A percentile compares a stretch with the other conserved stretches of the same genome.
These are phyloP conservation scores for Drosophila takahashii DNA, from an alignment of 1,140 invertebrate genomes.

Conservation along the genomic window DNA sequence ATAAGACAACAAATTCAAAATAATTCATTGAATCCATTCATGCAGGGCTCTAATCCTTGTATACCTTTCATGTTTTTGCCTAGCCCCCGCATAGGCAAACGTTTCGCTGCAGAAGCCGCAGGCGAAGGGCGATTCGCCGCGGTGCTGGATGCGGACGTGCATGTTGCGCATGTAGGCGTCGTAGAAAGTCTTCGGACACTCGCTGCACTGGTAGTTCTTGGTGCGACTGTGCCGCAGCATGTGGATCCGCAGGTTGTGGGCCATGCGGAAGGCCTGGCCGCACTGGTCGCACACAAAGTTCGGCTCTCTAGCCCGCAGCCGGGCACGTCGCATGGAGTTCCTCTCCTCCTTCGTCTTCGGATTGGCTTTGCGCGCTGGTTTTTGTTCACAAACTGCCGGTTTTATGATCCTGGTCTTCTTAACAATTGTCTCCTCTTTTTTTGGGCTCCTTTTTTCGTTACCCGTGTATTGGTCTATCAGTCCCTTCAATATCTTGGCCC, in stretches of 20 bases:
- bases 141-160: slow-evolving; percentile 59
- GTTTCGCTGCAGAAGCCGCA: slow-evolving; percentile 53
- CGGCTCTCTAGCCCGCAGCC: slow-evolving; percentile 43
- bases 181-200: slow-evolving; percentile 62
- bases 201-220: slow-evolving; percentile 57
- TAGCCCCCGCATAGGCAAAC: slow-evolving; percentile 45
- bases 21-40: no score
- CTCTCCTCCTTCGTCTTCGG: slow-evolving; percentile 48
- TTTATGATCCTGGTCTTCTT: not conserved
- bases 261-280: slow-evolving; percentile 56
- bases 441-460: not conserved
- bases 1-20: no score
- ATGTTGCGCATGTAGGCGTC: slow-evolving; percentile 71
- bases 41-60: no score
- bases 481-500: slow-evolving; percentile 21
- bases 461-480: slow-evolving; percentile 27
- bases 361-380: slow-evolving; percentile 6
- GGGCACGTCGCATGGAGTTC: slow-evolving; percentile 60
- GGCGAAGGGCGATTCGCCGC: slow-evolving; percentile 51
- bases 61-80: slow-evolving; percentile 68
- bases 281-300: slow-evolving; percentile 69
- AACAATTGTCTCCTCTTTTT: no score
- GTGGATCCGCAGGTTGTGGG: slow-evolving; percentile 65
- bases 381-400: not conserved
- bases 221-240: slow-evolving; percentile 56